A percentile compares a stretch with the other conserved stretches of the same genome.
Evolutionary conservation across 2,888 invertebrate species (phyloP).

Genomic region (Merodon equestris): DNA sequence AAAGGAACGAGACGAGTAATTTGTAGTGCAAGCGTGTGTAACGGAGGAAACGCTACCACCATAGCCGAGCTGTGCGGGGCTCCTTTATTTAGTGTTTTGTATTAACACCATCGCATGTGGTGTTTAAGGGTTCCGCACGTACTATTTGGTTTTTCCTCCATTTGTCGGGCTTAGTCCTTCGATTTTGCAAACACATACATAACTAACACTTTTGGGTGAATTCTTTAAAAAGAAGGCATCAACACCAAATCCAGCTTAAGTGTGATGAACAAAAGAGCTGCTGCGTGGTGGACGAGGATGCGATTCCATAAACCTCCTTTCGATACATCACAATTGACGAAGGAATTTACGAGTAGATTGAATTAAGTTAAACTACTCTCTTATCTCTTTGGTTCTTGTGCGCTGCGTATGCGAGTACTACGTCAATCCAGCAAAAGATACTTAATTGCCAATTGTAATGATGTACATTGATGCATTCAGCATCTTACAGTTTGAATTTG

Average conservation of each 20-base stretch:
- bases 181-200: constrained; percentile 32
- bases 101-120: constrained; percentile 47
- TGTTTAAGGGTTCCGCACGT: constrained; percentile 53
- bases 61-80: constrained; percentile 25
- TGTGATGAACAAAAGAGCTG: not conserved
- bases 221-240: constrained; percentile 24
- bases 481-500: constrained; percentile 53
- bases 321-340: constrained; percentile 37
- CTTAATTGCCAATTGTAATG: constrained; percentile 67
- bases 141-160: constrained; percentile 15
- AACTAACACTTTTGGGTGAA: constrained; percentile 44
- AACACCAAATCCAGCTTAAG: constrained; percentile 23
- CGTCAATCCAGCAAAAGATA: constrained; percentile 45
- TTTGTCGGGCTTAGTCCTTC: constrained; percentile 41
- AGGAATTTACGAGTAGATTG: constrained; percentile 38
- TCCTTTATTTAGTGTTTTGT: constrained; percentile 22
- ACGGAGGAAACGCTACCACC: no score
- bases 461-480: constrained; percentile 53
- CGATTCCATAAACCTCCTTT: not conserved
- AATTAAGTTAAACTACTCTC: constrained; percentile 51
- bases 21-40: constrained; percentile 57
- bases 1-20: constrained; percentile 30
- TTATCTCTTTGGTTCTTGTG: constrained; percentile 18
- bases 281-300: no score
- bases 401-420: constrained; percentile 11